Percentiles rank a stretch among this genome's conserved stretches.
Evolutionary conservation across 2,113 vertebrate genomes (phyloP).

Genomic region (Rousettus leschenaultii): DNA sequence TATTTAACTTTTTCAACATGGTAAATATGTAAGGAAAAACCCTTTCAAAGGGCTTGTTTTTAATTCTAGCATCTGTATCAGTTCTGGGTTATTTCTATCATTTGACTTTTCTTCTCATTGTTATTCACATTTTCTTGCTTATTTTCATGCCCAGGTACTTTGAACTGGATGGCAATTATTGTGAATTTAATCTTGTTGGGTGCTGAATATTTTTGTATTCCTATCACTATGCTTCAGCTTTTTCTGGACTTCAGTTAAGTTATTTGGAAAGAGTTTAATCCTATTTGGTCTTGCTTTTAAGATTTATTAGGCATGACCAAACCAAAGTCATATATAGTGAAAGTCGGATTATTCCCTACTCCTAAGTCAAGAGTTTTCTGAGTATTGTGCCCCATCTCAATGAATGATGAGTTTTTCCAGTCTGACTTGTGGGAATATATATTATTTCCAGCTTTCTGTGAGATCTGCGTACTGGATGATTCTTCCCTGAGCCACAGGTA

Average conservation of each 20-base stretch:
- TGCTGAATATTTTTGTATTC: background rate
- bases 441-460: background rate
- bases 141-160: background rate
- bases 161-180: background rate
- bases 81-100: background rate
- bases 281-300: background rate
- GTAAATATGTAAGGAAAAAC: background rate
- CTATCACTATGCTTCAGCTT: background rate
- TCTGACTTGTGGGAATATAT: background rate
- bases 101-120: background rate
- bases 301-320: background rate
- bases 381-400: background rate
- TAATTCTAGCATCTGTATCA: background rate
- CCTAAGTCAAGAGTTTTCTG: background rate
- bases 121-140: background rate
- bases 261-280: background rate
- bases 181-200: background rate
- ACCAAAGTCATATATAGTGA: background rate
- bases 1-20: background rate
- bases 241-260: background rate
- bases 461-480: background rate
- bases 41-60: background rate
- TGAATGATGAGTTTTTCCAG: background rate
- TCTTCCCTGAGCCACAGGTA: background rate
- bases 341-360: background rate